A percentile compares a stretch with the other conserved stretches of the same genome.
Conservation (phyloP, 2,888 invertebrate species). For the Amiota mariae region DNA sequence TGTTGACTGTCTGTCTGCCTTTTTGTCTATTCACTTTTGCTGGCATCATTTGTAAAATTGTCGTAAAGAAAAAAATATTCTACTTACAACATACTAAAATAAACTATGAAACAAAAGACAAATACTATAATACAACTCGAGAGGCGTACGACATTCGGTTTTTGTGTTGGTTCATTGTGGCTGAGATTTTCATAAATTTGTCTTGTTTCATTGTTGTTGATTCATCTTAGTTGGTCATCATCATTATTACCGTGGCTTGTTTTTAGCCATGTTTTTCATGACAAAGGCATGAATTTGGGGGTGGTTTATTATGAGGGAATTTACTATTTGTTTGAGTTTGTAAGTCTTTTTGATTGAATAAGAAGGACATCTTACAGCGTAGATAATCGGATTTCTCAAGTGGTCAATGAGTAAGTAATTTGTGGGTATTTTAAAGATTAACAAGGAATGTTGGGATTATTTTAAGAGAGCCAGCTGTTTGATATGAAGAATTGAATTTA, state of each 20-base stretch:
- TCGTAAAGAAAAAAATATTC: slow-evolving; percentile 47
- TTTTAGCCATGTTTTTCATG: slow-evolving; percentile 12
- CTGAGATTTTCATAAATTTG: slow-evolving; percentile 8
- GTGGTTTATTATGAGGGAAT: slow-evolving; percentile 49
- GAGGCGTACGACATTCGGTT: slow-evolving; percentile 65
- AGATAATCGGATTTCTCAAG: slow-evolving; percentile 66
- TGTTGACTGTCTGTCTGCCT: background rate
- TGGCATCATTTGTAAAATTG: slow-evolving; percentile 58
- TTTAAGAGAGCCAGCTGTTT: slow-evolving; percentile 2
- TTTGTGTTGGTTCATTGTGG: slow-evolving; percentile 40
- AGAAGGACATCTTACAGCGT: slow-evolving; percentile 45
- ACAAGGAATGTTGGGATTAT: slow-evolving; percentile 19
- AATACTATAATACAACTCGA: slow-evolving; percentile 50
- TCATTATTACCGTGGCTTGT: slow-evolving; percentile 54
- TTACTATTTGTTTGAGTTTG: slow-evolving; percentile 27
- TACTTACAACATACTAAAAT: slow-evolving; percentile 43
- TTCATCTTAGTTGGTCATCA: slow-evolving; percentile 36
- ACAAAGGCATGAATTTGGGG: slow-evolving; percentile 43
- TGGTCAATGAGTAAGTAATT: slow-evolving; percentile 63
- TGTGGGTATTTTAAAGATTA: slow-evolving; percentile 57
- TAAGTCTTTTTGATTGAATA: slow-evolving; percentile 28
- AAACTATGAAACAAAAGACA: slow-evolving; percentile 36
- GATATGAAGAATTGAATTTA: background rate
- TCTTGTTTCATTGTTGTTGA: slow-evolving; percentile 4
- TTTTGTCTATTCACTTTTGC: slow-evolving; percentile 42